A percentile compares a stretch with the other conserved stretches of the same genome.
phyloP scores from a whole-genome alignment of 2,797 vertebrate species.

The Hozukius guyotensis region DNA sequence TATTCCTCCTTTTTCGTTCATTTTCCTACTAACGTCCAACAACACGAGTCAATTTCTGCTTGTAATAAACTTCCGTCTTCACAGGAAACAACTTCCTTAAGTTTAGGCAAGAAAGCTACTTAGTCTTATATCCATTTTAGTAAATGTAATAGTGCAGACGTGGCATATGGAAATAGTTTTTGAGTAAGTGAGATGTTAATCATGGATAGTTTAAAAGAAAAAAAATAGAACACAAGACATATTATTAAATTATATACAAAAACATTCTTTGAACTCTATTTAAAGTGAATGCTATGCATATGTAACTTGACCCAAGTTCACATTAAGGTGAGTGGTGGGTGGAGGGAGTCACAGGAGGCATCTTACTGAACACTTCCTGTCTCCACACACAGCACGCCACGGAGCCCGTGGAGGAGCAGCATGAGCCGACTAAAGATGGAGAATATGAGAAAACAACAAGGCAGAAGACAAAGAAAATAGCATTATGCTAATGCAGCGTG shows the following conservation, averaged over 20 bases:
- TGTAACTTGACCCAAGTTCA: constrained; percentile 17
- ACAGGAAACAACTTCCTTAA: too few species aligned
- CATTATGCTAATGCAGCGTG: constrained; percentile 40
- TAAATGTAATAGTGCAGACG: neutral
- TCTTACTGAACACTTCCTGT: constrained; percentile 25
- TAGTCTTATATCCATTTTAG: neutral
- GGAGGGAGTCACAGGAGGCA: neutral
- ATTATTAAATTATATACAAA: neutral
- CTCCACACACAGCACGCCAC: constrained; percentile 32
- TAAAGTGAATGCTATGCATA: neutral
- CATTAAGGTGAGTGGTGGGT: constrained; percentile 14
- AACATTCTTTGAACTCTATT: neutral
- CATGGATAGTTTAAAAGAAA: neutral
- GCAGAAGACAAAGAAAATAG: constrained; percentile 48
- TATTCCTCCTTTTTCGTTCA: too few species aligned
- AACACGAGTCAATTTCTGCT: too few species aligned
- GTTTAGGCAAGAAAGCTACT: too few species aligned
- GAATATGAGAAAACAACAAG: constrained; percentile 34
- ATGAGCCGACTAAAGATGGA: constrained; percentile 28
- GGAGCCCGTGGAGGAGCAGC: constrained; percentile 4
- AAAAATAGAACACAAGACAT: neutral
- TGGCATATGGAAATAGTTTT: neutral
- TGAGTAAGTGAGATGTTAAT: neutral
- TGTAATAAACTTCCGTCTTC: too few species aligned
- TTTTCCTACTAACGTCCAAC: too few species aligned